Evolutionary conservation across 2,797 vertebrate genomes (phyloP).

Genomic region (Gymnothorax reevesii): DNA sequence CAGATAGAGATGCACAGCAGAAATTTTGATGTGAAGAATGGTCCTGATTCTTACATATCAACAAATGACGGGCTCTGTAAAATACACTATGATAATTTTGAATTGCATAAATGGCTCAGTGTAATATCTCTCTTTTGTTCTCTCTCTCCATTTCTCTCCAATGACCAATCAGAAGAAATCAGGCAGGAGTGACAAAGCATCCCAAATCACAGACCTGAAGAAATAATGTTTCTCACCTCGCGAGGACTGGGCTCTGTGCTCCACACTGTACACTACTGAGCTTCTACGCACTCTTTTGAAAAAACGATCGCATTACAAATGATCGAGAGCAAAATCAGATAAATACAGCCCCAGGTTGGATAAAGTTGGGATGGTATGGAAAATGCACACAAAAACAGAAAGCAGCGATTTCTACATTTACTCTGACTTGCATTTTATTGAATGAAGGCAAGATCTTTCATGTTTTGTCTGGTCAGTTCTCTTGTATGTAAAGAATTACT

Average conservation of each 20-base stretch:
- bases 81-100: background rate
- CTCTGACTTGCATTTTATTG: no score
- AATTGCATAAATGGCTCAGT: background rate
- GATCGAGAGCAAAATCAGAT: background rate
- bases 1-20: background rate
- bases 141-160: constrained; percentile 15
- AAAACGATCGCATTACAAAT: background rate
- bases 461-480: no score
- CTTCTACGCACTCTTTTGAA: background rate
- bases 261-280: background rate
- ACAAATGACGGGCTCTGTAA: background rate
- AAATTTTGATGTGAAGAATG: background rate
- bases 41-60: background rate
- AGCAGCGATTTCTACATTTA: no score
- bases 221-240: constrained; percentile 13
- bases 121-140: background rate
- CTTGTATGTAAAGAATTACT: no score
- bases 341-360: background rate
- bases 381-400: no score
- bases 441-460: no score
- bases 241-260: background rate
- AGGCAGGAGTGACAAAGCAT: constrained; percentile 40
- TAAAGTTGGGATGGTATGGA: no score
- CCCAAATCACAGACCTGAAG: constrained; percentile 29
- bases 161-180: constrained; percentile 35